Evolutionary conservation across 2,888 invertebrate species (phyloP).

Genomic region (Habroteleia sp.): DNA sequence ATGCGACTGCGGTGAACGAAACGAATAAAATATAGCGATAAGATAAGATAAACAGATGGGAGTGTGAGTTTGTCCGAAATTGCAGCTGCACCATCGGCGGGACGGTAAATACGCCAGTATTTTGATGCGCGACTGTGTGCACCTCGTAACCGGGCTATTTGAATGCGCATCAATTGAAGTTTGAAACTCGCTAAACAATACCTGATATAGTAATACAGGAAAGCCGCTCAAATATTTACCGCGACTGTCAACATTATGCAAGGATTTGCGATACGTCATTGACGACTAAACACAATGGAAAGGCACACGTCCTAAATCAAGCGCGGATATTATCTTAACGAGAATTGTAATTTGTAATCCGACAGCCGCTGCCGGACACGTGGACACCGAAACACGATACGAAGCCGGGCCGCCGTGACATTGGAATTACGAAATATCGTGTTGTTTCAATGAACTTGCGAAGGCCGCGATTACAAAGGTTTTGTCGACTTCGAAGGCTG

Average conservation of each 20-base stretch:
- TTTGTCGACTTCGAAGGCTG: not conserved
- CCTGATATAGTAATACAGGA: slow-evolving; percentile 39
- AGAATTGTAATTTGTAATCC: slow-evolving; percentile 48
- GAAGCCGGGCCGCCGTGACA: slow-evolving; percentile 6
- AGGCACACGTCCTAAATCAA: slow-evolving; percentile 53
- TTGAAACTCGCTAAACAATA: slow-evolving; percentile 46
- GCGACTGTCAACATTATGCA: slow-evolving; percentile 62
- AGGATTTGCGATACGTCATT: slow-evolving; percentile 63
- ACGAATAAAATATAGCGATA: slow-evolving; percentile 25
- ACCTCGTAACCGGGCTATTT: slow-evolving; percentile 23
- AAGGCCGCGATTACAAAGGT: not conserved
- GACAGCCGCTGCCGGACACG: slow-evolving; percentile 16
- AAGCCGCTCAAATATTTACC: slow-evolving; percentile 64
- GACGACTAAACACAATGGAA: slow-evolving; percentile 44
- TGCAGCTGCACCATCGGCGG: slow-evolving; percentile 13
- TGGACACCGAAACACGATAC: slow-evolving; percentile 4
- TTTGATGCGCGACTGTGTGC: slow-evolving; percentile 15
- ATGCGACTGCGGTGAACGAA: slow-evolving; percentile 4
- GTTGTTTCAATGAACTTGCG: slow-evolving; percentile 15
- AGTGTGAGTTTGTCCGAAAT: slow-evolving; percentile 26
- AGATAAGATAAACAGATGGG: slow-evolving; percentile 35
- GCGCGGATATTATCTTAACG: slow-evolving; percentile 39
- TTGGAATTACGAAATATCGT: slow-evolving; percentile 18
- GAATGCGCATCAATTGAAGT: slow-evolving; percentile 41
- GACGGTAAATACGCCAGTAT: slow-evolving; percentile 24